phyloP scores from a whole-genome alignment of 2,113 vertebrate species.

The Catharus fuscescens region DNA sequence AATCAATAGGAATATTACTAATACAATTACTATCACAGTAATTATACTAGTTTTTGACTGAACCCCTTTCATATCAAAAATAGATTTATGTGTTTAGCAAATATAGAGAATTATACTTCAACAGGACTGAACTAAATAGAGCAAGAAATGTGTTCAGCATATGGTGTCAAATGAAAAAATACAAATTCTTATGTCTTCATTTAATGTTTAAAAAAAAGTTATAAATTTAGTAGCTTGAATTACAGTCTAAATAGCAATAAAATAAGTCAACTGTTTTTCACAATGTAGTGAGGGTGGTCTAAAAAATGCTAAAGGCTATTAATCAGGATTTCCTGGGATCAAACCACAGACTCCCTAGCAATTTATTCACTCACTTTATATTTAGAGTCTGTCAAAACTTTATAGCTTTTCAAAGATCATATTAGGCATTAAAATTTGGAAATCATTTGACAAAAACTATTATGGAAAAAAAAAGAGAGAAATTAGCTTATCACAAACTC shows the following conservation, averaged over 20 bases:
- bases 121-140: neutral
- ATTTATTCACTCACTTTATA: constrained; percentile 64
- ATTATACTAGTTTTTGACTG: neutral
- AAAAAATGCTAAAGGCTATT: constrained; percentile 63
- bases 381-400: constrained; percentile 73
- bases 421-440: constrained; percentile 72
- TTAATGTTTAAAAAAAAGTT: neutral
- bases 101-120: neutral
- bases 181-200: constrained; percentile 17
- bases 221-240: constrained; percentile 55
- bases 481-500: constrained; percentile 54
- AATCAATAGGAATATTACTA: neutral
- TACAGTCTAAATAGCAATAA: constrained; percentile 67
- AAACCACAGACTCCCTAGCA: constrained; percentile 61
- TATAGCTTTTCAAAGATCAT: constrained; percentile 72
- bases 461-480: constrained; percentile 35
- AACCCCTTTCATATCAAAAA: neutral
- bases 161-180: constrained; percentile 25
- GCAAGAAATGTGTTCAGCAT: constrained; percentile 22
- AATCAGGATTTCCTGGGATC: constrained; percentile 81
- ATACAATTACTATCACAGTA: neutral
- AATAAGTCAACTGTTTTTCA: constrained; percentile 68
- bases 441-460: constrained; percentile 48
- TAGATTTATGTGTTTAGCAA: neutral
- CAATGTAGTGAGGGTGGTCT: constrained; percentile 75